A percentile compares a stretch with the other conserved stretches of the same genome.
phyloP scores from a whole-genome alignment of 2,888 invertebrate species.

The Diploptera punctata region DNA sequence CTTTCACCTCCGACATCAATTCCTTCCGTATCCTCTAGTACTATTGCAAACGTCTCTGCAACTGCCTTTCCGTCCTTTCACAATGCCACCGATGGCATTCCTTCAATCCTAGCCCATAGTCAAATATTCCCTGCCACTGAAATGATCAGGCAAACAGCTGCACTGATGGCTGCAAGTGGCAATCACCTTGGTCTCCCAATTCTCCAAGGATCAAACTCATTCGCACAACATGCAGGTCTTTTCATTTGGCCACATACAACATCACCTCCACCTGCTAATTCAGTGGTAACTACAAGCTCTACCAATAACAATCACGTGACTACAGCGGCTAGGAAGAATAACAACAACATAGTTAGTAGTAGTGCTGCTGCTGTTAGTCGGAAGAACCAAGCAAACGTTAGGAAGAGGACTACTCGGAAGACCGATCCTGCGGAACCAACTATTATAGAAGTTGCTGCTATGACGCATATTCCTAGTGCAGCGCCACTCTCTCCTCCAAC shows the following conservation, averaged over 20 bases:
- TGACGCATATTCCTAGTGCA: conserved; percentile 52
- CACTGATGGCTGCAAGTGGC: neutral
- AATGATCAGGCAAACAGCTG: neutral
- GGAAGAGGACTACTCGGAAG: conserved; percentile 2
- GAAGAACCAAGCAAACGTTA: conserved; percentile 43
- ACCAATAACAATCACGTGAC: neutral
- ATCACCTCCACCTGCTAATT: neutral
- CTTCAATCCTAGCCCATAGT: neutral
- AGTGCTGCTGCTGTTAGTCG: conserved; percentile 54
- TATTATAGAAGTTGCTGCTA: conserved; percentile 33
- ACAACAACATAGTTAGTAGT: conserved; percentile 58
- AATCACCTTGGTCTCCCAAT: conserved; percentile 61
- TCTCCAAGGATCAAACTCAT: conserved; percentile 64
- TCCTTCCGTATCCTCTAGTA: no score
- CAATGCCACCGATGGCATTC: neutral
- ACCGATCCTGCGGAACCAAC: neutral
- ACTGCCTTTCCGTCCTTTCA: neutral
- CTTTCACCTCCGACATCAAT: neutral
- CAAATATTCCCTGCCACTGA: neutral
- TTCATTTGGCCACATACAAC: neutral
- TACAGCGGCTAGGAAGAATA: conserved; percentile 43
- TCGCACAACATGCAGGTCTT: conserved; percentile 60
- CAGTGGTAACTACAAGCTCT: neutral
- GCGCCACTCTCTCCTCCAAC: conserved; percentile 62
- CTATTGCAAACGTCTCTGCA: neutral